Conservation (phyloP, 1,140 invertebrate species). For the Aricia agestis region DNA sequence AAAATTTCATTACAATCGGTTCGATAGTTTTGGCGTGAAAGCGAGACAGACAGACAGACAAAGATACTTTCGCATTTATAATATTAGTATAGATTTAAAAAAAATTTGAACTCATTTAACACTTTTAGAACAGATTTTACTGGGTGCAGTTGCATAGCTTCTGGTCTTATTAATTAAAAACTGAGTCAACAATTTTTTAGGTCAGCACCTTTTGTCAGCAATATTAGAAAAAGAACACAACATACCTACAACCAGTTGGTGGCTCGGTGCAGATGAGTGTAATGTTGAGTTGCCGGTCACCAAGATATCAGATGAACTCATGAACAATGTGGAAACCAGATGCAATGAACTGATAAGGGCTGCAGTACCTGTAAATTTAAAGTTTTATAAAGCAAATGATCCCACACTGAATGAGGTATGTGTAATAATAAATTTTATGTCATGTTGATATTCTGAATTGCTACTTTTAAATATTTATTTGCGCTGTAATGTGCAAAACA, state of each 20-base stretch:
- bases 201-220: conserved; percentile 90
- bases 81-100: too few relatives aligned
- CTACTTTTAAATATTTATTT: too few relatives aligned
- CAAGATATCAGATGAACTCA: conserved; percentile 69
- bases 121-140: too few relatives aligned
- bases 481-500: too few relatives aligned
- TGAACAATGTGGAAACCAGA: conserved; percentile 77
- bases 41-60: too few relatives aligned
- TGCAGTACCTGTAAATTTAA: conserved; percentile 78
- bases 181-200: conserved; percentile 51
- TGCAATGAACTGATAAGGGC: conserved; percentile 83
- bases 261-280: conserved; percentile 82
- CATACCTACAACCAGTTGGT: conserved; percentile 86
- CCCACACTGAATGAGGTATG: conserved; percentile 76
- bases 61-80: too few relatives aligned
- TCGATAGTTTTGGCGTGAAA: too few relatives aligned
- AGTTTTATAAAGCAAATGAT: conserved; percentile 79
- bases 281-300: conserved; percentile 80
- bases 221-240: conserved; percentile 83
- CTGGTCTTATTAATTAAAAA: too few relatives aligned
- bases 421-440: not conserved
- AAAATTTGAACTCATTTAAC: too few relatives aligned
- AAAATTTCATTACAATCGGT: too few relatives aligned
- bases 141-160: too few relatives aligned
- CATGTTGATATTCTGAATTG: too few relatives aligned